Base-by-base conservation (phyloP, 2,888 invertebrate species). In the Andricus quercusramuli region DNA sequence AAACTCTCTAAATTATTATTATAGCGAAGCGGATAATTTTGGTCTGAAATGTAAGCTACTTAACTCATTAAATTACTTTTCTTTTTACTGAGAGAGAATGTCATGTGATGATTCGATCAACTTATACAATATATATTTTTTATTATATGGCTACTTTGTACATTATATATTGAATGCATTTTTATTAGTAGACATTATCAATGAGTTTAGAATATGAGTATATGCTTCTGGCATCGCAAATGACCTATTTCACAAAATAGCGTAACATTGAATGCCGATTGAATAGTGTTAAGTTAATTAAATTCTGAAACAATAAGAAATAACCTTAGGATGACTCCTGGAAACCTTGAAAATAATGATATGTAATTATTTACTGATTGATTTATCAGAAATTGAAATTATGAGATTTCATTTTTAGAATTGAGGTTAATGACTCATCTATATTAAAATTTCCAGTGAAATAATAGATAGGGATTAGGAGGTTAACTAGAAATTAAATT, bases 271-370 rank as follows among this genome's bases (percentile, higher is more conserved):
- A 74, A 74, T n/a, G 51, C 51, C 32, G 74, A 74, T 74, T 74
- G 37, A 74, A 74, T n/a, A 51, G 15, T 51, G 20, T 56, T 74
- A 56, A 29, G 51, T 56, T 56, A 56, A 74, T 74, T 74, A 56
- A 51, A 56, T 56, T 74, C 74, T 32, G 56, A 29, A 74, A 56
- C 56, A 74, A 32, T 74, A n/a, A 32, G 74, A 74, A 56, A 56
- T 51, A 74, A 74, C 29, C 51, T 74, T 56, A 74, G n/a, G 37
- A 74, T 56, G 29, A 32, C 32, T 56, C 15, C 32, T 74, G 20
- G 29, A 32, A 74, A 56, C 32, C 56, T 74, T 56, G 56, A n/a
- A 74, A 20, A n/a, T 74, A 74, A 51, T 74, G 11, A 51, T 74
- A 32, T 51, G 74, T 32, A 74, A 56, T 56, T 74, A 74, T 29